phyloP scores from a whole-genome alignment of 2,888 invertebrate genomes.

The Entomobrya multifasciata region DNA sequence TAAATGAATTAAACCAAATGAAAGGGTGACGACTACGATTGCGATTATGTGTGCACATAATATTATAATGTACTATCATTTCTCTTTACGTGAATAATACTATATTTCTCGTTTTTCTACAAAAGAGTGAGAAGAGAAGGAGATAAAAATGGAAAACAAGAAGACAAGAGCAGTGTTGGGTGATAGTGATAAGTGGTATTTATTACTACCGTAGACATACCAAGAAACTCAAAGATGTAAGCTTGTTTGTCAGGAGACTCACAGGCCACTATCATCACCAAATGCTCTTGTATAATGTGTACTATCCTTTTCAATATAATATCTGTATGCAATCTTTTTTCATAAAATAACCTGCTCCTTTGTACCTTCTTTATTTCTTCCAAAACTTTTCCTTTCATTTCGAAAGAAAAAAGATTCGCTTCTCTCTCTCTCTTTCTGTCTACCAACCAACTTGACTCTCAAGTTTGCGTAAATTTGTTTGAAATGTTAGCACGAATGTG shows the following conservation, averaged over 20 bases:
- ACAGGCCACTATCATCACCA: too few relatives aligned
- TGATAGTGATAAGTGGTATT: too few relatives aligned
- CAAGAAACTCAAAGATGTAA: too few relatives aligned
- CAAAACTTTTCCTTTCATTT: constrained; percentile 50
- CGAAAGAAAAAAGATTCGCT: constrained; percentile 2
- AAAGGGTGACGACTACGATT: constrained; percentile 10
- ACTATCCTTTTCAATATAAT: neutral
- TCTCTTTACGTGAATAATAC: too few relatives aligned
- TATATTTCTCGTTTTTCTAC: too few relatives aligned
- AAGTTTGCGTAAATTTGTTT: constrained; percentile 49
- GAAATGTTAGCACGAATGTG: constrained; percentile 5
- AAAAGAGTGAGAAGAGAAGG: too few relatives aligned
- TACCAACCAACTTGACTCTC: too few relatives aligned
- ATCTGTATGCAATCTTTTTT: neutral
- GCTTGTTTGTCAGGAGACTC: too few relatives aligned
- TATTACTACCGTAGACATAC: too few relatives aligned
- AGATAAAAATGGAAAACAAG: constrained; percentile 6
- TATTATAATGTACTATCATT: neutral
- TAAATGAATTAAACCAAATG: constrained; percentile 1
- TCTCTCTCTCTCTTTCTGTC: too few relatives aligned
- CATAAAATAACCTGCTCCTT: neutral
- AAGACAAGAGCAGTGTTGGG: too few relatives aligned
- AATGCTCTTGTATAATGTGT: too few relatives aligned
- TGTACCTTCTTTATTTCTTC: constrained; percentile 30
- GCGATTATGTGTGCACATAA: neutral